A percentile compares a stretch with the other conserved stretches of the same genome.
Conservation (phyloP, 2,113 vertebrate species). For the Indicator maculatus region DNA sequence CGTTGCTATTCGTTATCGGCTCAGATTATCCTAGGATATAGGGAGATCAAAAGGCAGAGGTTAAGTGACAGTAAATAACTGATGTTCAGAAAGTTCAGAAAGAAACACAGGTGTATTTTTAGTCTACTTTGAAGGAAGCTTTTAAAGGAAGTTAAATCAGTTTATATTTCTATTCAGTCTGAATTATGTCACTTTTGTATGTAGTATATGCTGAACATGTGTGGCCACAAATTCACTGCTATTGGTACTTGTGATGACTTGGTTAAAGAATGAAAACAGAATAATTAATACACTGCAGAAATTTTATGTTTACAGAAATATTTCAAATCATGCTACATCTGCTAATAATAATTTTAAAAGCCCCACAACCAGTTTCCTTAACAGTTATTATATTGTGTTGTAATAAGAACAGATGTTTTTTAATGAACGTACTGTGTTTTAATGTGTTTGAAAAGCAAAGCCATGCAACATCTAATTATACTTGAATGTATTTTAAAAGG, state of each 20-base stretch:
- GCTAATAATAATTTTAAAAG: neutral
- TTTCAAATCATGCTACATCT: neutral
- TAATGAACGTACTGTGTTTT: neutral
- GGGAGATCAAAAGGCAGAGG: neutral
- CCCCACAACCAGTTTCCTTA: neutral
- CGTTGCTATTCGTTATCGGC: neutral
- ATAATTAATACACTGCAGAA: neutral
- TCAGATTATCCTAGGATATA: neutral
- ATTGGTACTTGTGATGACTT: neutral
- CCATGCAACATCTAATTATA: neutral
- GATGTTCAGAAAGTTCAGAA: neutral
- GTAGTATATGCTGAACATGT: neutral
- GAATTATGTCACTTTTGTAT: neutral
- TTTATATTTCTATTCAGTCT: neutral
- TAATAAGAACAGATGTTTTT: constrained; percentile 30
- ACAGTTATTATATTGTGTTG: neutral
- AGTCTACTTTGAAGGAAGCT: neutral
- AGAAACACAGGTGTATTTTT: neutral
- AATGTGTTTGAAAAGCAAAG: neutral
- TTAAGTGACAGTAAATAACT: neutral
- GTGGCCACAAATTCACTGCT: neutral
- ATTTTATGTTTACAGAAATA: neutral
- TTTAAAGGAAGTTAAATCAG: neutral
- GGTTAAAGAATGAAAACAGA: neutral
- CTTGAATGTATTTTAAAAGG: neutral